phyloP scores from a whole-genome alignment of 2,113 vertebrate species.

The Antechinus stuartii region DNA sequence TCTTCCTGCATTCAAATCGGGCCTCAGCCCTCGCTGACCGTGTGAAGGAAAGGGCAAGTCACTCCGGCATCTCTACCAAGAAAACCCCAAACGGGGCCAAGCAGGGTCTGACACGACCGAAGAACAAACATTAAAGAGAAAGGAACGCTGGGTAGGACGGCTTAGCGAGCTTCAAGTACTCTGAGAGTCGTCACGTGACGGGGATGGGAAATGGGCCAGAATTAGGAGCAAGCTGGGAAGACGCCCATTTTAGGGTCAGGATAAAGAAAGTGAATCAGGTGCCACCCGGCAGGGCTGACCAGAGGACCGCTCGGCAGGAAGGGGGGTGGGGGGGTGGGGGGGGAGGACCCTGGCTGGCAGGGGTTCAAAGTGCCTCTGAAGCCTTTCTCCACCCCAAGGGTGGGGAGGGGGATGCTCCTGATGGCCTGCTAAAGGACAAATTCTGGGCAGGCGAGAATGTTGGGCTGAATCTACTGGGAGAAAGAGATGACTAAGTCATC shows the following conservation, averaged over 20 bases:
- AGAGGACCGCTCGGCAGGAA: background rate
- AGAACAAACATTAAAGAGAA: background rate
- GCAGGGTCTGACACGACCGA: background rate
- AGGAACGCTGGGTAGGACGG: background rate
- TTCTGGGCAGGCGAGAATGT: background rate
- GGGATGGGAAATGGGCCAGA: too few relatives aligned
- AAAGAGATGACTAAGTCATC: background rate
- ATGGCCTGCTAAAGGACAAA: too few relatives aligned
- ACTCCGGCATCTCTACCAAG: background rate
- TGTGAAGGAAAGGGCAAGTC: background rate
- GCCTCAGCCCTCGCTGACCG: background rate
- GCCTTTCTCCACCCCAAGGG: too few relatives aligned
- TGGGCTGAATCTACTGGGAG: background rate
- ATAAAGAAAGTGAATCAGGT: too few relatives aligned
- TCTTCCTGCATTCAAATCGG: background rate
- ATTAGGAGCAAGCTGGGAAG: background rate
- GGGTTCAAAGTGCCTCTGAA: too few relatives aligned
- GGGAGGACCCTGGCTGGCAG: too few relatives aligned
- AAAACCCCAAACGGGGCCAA: background rate
- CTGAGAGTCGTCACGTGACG: background rate
- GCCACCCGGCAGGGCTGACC: too few relatives aligned
- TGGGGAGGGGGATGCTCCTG: too few relatives aligned
- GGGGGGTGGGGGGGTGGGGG: too few relatives aligned
- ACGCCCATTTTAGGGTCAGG: background rate
- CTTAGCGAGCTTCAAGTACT: background rate